These are phyloP conservation scores for Chloropsis cyanopogon DNA, from an alignment of 2,113 vertebrate species.

Conservation along the genomic window DNA sequence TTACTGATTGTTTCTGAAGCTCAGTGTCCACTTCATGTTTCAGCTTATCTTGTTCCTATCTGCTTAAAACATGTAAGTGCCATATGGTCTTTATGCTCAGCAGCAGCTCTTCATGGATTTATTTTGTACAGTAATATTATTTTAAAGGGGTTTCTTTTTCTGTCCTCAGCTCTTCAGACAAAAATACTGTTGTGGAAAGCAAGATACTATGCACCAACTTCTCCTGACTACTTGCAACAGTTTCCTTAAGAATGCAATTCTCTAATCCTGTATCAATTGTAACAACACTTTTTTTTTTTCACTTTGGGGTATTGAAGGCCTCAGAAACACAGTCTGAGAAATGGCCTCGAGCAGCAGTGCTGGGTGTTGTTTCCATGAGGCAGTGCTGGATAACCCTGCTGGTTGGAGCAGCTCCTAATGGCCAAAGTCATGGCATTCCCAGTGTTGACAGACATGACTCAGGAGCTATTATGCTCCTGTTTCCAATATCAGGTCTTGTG, in stretches of 20 bases:
- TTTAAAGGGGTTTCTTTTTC: not conserved
- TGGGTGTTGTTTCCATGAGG: not conserved
- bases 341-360: not conserved
- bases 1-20: not conserved
- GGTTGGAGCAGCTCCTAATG: accelerated
- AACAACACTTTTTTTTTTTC: not conserved
- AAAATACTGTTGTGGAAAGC: not conserved
- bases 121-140: not conserved
- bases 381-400: too few relatives aligned
- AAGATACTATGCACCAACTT: not conserved
- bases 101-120: not conserved
- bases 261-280: not conserved
- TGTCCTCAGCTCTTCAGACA: not conserved
- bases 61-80: not conserved
- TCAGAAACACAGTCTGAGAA: not conserved
- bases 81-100: not conserved
- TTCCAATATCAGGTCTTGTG: accelerated
- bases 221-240: not conserved
- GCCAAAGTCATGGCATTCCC: accelerated
- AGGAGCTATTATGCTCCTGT: not conserved
- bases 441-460: not conserved
- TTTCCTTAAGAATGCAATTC: not conserved
- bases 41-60: not conserved
- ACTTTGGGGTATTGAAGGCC: not conserved
- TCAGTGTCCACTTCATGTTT: not conserved